Evolutionary conservation across 2,888 invertebrate species (phyloP).

Genomic region (Caenorhabditis macrosperma): DNA sequence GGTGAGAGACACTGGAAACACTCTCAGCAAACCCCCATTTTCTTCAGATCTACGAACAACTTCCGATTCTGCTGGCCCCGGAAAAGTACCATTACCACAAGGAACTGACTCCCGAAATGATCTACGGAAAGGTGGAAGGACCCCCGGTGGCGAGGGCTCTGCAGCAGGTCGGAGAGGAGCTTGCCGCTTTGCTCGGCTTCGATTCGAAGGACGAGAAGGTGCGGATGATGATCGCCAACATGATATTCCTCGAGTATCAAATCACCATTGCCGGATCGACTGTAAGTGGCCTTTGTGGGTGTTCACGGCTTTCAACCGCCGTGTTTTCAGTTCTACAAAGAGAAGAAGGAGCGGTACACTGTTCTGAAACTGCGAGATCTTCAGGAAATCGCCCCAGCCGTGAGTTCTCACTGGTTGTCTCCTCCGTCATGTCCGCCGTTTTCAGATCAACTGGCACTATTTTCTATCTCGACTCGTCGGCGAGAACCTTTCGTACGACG

Average conservation of each 20-base stretch:
- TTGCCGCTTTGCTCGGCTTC: slow-evolving; percentile 56
- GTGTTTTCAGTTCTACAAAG: slow-evolving; percentile 55
- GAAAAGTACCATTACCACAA: slow-evolving; percentile 52
- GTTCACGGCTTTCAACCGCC: too few relatives aligned
- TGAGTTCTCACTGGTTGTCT: slow-evolving; percentile 1
- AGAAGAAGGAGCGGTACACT: slow-evolving; percentile 63
- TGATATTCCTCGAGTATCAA: slow-evolving; percentile 65
- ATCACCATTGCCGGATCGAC: slow-evolving; percentile 61
- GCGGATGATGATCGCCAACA: slow-evolving; percentile 60
- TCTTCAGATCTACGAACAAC: slow-evolving; percentile 64
- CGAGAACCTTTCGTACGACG: slow-evolving; percentile 40
- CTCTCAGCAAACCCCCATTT: too few relatives aligned
- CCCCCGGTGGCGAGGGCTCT: slow-evolving; percentile 49
- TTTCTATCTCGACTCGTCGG: slow-evolving; percentile 59
- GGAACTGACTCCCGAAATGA: slow-evolving; percentile 57
- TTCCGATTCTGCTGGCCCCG: slow-evolving; percentile 56
- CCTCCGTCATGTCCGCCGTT: too few relatives aligned
- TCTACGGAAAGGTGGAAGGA: slow-evolving; percentile 45
- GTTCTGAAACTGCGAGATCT: slow-evolving; percentile 53
- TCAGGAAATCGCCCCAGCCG: slow-evolving; percentile 60
- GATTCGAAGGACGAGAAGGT: slow-evolving; percentile 47
- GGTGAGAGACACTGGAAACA: slow-evolving; percentile 20
- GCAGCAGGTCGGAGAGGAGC: slow-evolving; percentile 57
- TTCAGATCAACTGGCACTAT: slow-evolving; percentile 67
- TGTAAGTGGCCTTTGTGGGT: slow-evolving; percentile 25